phyloP scores from a whole-genome alignment of 2,113 vertebrate species.

The Origma solitaria region DNA sequence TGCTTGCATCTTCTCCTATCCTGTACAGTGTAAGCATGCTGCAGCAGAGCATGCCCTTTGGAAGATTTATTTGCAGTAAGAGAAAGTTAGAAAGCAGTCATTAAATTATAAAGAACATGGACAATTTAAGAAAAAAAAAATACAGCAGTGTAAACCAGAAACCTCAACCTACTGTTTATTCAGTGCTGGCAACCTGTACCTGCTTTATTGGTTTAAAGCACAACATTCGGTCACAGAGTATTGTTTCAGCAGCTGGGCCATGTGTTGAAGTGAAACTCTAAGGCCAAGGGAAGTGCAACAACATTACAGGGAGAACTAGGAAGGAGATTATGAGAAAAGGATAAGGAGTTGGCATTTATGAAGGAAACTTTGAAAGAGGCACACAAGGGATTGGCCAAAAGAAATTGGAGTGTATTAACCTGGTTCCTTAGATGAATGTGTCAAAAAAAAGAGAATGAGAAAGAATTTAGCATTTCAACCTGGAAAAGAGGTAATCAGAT shows the following conservation, averaged over 20 bases:
- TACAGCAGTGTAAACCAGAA: not conserved
- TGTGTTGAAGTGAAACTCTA: not conserved
- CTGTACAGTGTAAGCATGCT: accelerated
- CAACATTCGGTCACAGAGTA: not conserved
- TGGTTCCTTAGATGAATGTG: not conserved
- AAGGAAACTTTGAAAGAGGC: slow-evolving; percentile 1
- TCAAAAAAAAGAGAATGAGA: not conserved
- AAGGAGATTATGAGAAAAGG: slow-evolving; percentile 19
- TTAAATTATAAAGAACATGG: not conserved
- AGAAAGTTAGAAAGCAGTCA: not conserved
- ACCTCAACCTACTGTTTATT: not conserved
- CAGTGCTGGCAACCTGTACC: not conserved
- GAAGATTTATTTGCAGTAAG: not conserved
- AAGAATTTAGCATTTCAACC: not conserved
- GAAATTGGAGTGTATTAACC: not conserved
- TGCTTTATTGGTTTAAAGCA: slow-evolving; percentile 2
- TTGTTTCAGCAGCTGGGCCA: slow-evolving; percentile 18
- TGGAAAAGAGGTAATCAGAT: not conserved
- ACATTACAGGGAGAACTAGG: slow-evolving; percentile 1
- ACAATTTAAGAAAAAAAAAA: not conserved
- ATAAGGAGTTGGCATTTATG: slow-evolving; percentile 42
- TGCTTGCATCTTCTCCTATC: not conserved
- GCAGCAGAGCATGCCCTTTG: not conserved
- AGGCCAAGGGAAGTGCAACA: slow-evolving; percentile 24
- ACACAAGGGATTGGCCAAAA: not conserved